Base-by-base conservation (phyloP, 37 sponge, comb jelly and placozoan genomes). In the Ianthella basta region DNA sequence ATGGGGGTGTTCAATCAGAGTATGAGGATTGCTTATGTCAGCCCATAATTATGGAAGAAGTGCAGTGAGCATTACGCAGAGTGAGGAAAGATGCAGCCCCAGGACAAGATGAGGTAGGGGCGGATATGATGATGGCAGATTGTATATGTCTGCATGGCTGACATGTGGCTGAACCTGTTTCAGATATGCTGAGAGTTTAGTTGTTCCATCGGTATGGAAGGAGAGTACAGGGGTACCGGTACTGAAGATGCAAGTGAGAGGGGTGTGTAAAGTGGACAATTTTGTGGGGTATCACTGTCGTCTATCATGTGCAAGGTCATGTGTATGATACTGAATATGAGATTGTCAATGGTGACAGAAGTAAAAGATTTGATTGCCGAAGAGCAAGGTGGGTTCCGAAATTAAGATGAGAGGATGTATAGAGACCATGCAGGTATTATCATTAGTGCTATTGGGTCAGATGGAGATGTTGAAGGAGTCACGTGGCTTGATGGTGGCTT, bases 391-490 rank as follows among this genome's bases (percentile, higher is more conserved):
- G 68, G 68, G 68, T 66, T 66, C 68, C 29, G 68, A 66, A n/a
- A n/a, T n/a, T n/a, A 66, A 66, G 68, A 66, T 66, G 68, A 66
- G 68, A 66, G 68, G 68, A 66, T 66, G 68, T 66, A 66, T 19
- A 66, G 68, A 66, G n/a, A n/a, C n/a, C n/a, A n/a, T n/a, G 25
- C 68, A 66, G 68, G 68, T 66, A 66, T 66, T 66, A 66, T 66
- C 68, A 66, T 66, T 66, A 66, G 68, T 66, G 68, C 68, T 66
- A 66, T 66, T 66, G 68, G 68, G 68, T 66, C 68, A 66, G 68
- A 66, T 66, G 68, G 68, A 66, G 68, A 66, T 66, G 68, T 25
- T 66, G 27, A 66, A 66, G 68, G 23, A 66, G 29, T 66, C 29
- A n/a, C 15, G 68, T 16, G 68, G 68, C 15, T 66, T 66, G 27